Percentiles rank a stretch among this genome's conserved stretches.
phyloP scores from a whole-genome alignment of 2,888 invertebrate species.

The Thumatha senex region DNA sequence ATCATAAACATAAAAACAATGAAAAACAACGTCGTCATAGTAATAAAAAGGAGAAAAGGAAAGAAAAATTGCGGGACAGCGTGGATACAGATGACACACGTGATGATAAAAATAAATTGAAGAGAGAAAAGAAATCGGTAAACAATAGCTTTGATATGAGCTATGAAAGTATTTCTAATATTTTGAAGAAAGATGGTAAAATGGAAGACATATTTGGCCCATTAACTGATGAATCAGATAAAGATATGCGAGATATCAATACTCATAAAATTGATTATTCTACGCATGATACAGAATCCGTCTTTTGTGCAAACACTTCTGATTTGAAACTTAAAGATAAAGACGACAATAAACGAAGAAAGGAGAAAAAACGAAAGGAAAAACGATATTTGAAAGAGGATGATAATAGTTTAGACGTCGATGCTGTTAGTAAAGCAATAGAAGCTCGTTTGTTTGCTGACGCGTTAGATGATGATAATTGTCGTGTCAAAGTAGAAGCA shows the following conservation, averaged over 20 bases:
- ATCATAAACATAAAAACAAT: constrained; percentile 67
- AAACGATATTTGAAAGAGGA: constrained; percentile 86
- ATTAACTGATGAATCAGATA: constrained; percentile 88
- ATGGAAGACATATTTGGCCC: constrained; percentile 96
- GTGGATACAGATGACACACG: constrained; percentile 71
- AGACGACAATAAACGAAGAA: constrained; percentile 83
- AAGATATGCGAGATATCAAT: constrained; percentile 46
- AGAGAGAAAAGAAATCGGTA: constrained; percentile 79
- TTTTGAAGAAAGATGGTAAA: constrained; percentile 87
- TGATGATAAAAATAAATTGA: constrained; percentile 83
- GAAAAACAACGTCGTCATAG: constrained; percentile 80
- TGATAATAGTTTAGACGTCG: constrained; percentile 91
- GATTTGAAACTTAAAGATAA: constrained; percentile 68
- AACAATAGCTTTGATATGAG: constrained; percentile 51
- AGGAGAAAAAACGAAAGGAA: constrained; percentile 85
- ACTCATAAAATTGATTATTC: constrained; percentile 54
- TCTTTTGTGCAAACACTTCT: constrained; percentile 34
- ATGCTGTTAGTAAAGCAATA: constrained; percentile 91
- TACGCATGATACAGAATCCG: constrained; percentile 46
- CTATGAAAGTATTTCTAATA: constrained; percentile 53
- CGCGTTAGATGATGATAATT: constrained; percentile 78
- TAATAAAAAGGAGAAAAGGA: constrained; percentile 84
- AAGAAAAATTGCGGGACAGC: constrained; percentile 82
- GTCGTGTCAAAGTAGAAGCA: constrained; percentile 58
- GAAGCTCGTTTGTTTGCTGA: constrained; percentile 92